Base-by-base conservation (phyloP, 2,113 vertebrate species). In the Caranx melampygus region DNA sequence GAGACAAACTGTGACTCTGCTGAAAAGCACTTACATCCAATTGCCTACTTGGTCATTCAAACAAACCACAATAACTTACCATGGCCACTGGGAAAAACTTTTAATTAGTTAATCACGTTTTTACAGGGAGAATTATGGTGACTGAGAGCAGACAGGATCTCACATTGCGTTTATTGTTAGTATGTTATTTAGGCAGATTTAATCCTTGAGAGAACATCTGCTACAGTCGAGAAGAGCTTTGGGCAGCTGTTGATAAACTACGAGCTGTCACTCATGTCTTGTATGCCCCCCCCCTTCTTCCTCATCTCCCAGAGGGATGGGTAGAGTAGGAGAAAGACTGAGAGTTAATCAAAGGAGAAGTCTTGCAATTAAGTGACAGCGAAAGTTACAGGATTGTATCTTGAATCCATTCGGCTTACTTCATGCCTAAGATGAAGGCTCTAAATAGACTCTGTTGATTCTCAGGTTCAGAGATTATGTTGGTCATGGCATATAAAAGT, bases 271-370 rank as follows among this genome's bases (percentile, higher is more conserved):
- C 49, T 92, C 88, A 88, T 72, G 71, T 81, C 73, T 78, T 62
- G 59, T 54, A 61, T 60, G 4, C 20, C 45, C 65, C 69, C 45
- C 65, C 65, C 54, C 52, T n/a, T 47, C 49, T 21, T 44, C 45
- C 35, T 45, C 57, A 78, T 87, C 74, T 82, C 83, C 90, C 81
- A 68, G n/a, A 72, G 84, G 84, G 64, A 70, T 15, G 35, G 21
- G 52, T 59, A 72, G 49, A 49, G 72, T 21, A 57, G 26, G 35
- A 51, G 67, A 21, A 14, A 67, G 75, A 75, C 70, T 55, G 26
- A 78, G 75, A 90, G 86, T 91, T 92, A 89, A 92, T 92, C 92
- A 92, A 90, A 91, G 72, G 49, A 88, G 87, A 79, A 85, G 83
- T 88, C 87, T 82, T 72, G 86, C 87, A 92, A 93, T 92, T 92